phyloP scores from a whole-genome alignment of 2,113 vertebrate genomes.

The Callipepla squamata region DNA sequence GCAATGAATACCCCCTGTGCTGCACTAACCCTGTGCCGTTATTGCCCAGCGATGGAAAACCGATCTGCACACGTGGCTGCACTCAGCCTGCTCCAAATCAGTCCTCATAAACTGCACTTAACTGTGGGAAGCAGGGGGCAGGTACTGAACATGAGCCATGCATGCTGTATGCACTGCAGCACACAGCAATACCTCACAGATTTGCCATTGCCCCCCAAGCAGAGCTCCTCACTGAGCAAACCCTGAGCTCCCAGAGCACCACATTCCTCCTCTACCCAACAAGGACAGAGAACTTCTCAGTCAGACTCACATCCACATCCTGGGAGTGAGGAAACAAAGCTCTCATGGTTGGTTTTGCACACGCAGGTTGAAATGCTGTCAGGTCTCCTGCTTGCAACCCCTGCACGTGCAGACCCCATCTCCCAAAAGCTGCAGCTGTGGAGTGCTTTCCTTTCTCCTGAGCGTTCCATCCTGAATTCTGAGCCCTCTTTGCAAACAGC shows the following conservation, averaged over 20 bases:
- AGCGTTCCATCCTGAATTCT: background rate
- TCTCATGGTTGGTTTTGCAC: background rate
- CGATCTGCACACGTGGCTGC: background rate
- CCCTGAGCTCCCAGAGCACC: background rate
- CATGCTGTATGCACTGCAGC: background rate
- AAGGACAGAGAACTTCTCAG: background rate
- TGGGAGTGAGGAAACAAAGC: slow-evolving; percentile 16
- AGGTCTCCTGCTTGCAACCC: background rate
- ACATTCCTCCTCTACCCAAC: background rate
- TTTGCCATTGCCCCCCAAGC: background rate
- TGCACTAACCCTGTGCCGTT: background rate
- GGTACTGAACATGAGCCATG: background rate
- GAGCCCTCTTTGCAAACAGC: background rate
- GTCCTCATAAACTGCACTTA: background rate
- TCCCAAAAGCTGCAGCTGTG: background rate
- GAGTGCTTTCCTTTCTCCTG: background rate
- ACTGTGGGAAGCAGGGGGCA: background rate
- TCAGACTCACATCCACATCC: background rate
- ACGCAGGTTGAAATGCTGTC: slow-evolving; percentile 6
- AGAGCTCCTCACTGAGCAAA: slow-evolving; percentile 8
- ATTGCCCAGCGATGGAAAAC: background rate
- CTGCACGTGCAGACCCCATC: fast-evolving
- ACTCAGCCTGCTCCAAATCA: background rate
- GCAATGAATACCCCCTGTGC: background rate
- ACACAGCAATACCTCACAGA: background rate